These are phyloP conservation scores for Sebastiscus albofasciatus DNA, from an alignment of 2,797 vertebrate genomes.

Conservation along the genomic window DNA sequence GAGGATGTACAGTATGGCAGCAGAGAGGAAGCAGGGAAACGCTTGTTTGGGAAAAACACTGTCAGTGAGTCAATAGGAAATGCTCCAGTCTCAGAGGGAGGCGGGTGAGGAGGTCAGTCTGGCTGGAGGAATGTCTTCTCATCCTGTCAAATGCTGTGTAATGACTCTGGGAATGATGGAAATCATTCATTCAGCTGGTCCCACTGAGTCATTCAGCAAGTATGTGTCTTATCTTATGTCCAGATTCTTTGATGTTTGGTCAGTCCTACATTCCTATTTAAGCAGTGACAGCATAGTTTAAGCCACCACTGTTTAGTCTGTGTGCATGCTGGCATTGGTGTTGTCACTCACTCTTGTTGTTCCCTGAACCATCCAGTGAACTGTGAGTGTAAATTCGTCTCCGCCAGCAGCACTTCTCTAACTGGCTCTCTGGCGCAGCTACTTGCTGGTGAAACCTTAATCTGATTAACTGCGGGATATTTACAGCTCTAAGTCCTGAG, in stretches of 20 bases:
- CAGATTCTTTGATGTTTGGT: neutral
- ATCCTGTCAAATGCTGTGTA: slow-evolving; percentile 45
- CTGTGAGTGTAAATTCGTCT: slow-evolving; percentile 44
- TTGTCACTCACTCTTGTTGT: neutral
- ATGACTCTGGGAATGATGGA: slow-evolving; percentile 39
- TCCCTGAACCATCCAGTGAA: slow-evolving; percentile 15
- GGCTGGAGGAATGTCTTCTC: slow-evolving; percentile 60
- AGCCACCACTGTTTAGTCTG: neutral
- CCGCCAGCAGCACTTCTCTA: slow-evolving; percentile 15
- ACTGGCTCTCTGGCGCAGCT: slow-evolving; percentile 20
- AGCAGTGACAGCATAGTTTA: neutral
- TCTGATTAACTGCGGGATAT: slow-evolving; percentile 79
- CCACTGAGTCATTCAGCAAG: slow-evolving; percentile 14
- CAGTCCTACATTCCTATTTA: neutral
- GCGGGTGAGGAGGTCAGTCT: slow-evolving; percentile 29
- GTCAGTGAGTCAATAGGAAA: slow-evolving; percentile 70
- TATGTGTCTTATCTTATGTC: neutral
- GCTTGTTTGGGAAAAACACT: slow-evolving; percentile 54
- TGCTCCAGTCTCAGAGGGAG: slow-evolving; percentile 47
- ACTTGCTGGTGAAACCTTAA: slow-evolving; percentile 70
- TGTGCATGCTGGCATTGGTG: neutral
- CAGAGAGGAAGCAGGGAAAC: slow-evolving; percentile 61
- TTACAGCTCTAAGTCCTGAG: slow-evolving; percentile 73
- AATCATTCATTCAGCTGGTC: slow-evolving; percentile 39
- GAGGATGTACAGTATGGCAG: slow-evolving; percentile 28